These are phyloP conservation scores for Lepilemur ruficaudatus DNA, from an alignment of 2,797 vertebrate species.

Conservation along the genomic window DNA sequence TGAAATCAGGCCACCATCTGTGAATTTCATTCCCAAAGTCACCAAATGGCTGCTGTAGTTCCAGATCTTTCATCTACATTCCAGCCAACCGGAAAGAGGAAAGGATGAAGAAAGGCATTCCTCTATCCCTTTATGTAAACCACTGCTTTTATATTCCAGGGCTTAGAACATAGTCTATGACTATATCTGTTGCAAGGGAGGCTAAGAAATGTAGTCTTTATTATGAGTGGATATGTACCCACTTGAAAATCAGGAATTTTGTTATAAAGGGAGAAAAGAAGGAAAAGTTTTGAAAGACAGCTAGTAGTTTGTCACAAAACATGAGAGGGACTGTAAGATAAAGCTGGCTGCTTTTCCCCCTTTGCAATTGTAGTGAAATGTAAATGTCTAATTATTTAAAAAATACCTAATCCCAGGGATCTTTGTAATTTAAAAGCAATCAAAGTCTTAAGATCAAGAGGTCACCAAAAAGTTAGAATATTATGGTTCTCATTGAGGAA, in stretches of 20 bases:
- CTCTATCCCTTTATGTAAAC: neutral
- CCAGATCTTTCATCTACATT: neutral
- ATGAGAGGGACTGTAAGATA: neutral
- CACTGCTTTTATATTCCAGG: neutral
- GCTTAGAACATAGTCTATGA: neutral
- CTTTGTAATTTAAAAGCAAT: neutral
- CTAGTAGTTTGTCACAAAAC: neutral
- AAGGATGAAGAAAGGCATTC: neutral
- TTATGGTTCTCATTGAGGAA: neutral
- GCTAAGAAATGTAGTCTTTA: neutral
- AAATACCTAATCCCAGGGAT: neutral
- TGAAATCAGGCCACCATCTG: neutral
- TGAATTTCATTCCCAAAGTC: neutral
- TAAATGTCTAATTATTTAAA: neutral
- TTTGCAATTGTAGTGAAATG: neutral
- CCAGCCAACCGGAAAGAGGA: neutral
- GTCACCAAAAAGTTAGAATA: neutral
- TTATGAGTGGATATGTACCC: neutral
- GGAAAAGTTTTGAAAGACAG: neutral
- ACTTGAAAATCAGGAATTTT: neutral
- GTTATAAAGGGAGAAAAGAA: neutral
- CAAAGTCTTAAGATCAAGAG: neutral
- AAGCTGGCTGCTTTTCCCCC: neutral
- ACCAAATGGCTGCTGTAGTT: neutral
- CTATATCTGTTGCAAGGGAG: neutral